Base-by-base conservation (phyloP, 2,888 invertebrate species). In the Oxycera nigricornis region DNA sequence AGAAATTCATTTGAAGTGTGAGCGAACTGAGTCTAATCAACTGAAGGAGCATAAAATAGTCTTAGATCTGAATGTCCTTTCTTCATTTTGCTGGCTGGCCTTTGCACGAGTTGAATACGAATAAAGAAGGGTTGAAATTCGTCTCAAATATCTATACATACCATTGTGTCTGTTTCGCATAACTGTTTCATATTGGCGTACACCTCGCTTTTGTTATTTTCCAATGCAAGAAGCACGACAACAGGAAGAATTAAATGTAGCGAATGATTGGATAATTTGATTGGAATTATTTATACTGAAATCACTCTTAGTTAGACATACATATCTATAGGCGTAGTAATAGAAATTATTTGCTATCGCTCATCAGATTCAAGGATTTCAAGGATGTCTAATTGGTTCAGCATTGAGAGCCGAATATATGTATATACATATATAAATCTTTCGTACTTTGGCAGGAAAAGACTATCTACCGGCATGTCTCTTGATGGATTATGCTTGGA, bases 231-330 rank as follows among this genome's bases (percentile, higher is more conserved):
- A 46, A 14, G 14, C 46, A 46, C 46, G 67, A 30, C 26, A 73
- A 75, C 68, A 74, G 76, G 73, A 76, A 74, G 77, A 81, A 80
- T 79, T 80, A 80, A 81, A 81, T 80, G 80, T 81, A 81, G 79
- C 81, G 80, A 79, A 80, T 80, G 79, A 80, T 81, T 81, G 79
- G 80, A 79, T 81, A 80, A 81, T 80, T 80, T 79, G 80, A 81
- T 79, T 78, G 78, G 77, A 78, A 78, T 78, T 78, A 78, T 77
- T 78, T 77, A 77, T 76, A 77, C 73, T 74, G 57, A 76, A 76
- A 76, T 76, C 74, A 57, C 26, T 39, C 67, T 52, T 46, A 70
- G n/a, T 73, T 67, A 30, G 55, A 67, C 22, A 35, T 11, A 62
- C 17, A 59, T 26, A 62, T 55, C 17, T 22, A 55, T 22, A 24